phyloP scores from a whole-genome alignment of 2,888 invertebrate species.

The Drosophila koepferae region DNA sequence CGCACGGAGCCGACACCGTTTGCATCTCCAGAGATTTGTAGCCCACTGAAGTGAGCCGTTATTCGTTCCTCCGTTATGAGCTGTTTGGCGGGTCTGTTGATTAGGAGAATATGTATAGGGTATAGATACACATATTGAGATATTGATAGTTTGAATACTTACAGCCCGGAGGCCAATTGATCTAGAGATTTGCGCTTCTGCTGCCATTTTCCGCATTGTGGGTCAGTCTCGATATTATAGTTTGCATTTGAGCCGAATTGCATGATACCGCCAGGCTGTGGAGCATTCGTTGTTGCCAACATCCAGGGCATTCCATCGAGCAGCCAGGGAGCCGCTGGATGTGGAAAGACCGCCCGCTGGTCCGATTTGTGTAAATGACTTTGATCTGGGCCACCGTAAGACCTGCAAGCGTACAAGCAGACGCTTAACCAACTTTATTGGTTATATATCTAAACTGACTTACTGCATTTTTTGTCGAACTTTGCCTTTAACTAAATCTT shows the following conservation, averaged over 20 bases:
- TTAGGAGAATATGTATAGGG: neutral
- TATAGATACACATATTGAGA: neutral
- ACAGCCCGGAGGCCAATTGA: constrained; percentile 85
- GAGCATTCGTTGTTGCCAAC: constrained; percentile 82
- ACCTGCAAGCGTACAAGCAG: constrained; percentile 29
- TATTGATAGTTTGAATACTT: constrained; percentile 75
- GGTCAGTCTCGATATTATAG: constrained; percentile 45
- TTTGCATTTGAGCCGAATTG: constrained; percentile 67
- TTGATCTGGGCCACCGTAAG: constrained; percentile 53
- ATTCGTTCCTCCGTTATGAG: constrained; percentile 94
- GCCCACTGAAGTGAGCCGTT: constrained; percentile 91
- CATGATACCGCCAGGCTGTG: constrained; percentile 84
- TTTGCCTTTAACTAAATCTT: neutral
- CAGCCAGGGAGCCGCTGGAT: constrained; percentile 66
- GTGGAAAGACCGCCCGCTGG: constrained; percentile 48
- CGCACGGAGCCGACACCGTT: constrained; percentile 51
- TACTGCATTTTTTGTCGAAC: constrained; percentile 52
- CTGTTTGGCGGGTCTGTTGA: constrained; percentile 88
- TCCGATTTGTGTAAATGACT: constrained; percentile 48
- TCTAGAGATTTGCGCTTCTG: constrained; percentile 82
- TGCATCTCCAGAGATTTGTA: constrained; percentile 88
- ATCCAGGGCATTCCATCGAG: constrained; percentile 86
- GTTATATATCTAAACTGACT: constrained; percentile 1
- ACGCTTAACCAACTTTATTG: neutral
- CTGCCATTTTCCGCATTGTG: constrained; percentile 63